Evolutionary conservation across 2,113 vertebrate genomes (phyloP).

Genomic region (Paramisgurnus dabryanus): DNA sequence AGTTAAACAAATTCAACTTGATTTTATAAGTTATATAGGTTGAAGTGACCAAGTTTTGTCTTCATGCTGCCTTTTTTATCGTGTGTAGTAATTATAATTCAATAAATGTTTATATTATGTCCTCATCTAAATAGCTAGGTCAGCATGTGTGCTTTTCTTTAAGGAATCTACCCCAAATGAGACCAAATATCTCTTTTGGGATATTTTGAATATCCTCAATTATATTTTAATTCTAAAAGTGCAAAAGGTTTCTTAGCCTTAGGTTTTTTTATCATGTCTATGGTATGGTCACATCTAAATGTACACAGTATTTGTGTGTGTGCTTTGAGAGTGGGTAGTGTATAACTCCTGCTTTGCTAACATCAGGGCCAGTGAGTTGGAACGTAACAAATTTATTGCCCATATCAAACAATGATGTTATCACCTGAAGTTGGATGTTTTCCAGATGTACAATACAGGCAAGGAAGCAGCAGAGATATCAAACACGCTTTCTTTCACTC

Average conservation of each 20-base stretch:
- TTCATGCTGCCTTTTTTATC: no score
- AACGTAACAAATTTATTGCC: constrained; percentile 44
- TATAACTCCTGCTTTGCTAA: constrained; percentile 27
- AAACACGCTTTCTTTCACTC: neutral
- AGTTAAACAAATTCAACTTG: no score
- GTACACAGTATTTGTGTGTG: neutral
- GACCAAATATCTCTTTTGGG: no score
- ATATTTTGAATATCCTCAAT: neutral
- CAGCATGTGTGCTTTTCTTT: no score
- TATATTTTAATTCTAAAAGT: neutral
- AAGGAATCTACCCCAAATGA: no score
- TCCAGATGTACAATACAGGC: constrained; percentile 10
- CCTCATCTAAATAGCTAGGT: no score
- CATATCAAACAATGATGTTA: constrained; percentile 46
- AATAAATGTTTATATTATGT: no score
- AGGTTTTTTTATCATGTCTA: no score
- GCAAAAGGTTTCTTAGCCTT: no score
- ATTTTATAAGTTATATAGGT: no score
- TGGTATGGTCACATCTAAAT: neutral
- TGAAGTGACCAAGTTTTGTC: no score
- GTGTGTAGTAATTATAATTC: no score
- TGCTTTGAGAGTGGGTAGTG: constrained; percentile 6
- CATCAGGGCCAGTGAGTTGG: constrained; percentile 35
- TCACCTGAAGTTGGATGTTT: constrained; percentile 34
- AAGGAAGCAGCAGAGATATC: constrained; percentile 20